Conservation (phyloP, 2,113 vertebrate species). For the Lophura nycthemera region DNA sequence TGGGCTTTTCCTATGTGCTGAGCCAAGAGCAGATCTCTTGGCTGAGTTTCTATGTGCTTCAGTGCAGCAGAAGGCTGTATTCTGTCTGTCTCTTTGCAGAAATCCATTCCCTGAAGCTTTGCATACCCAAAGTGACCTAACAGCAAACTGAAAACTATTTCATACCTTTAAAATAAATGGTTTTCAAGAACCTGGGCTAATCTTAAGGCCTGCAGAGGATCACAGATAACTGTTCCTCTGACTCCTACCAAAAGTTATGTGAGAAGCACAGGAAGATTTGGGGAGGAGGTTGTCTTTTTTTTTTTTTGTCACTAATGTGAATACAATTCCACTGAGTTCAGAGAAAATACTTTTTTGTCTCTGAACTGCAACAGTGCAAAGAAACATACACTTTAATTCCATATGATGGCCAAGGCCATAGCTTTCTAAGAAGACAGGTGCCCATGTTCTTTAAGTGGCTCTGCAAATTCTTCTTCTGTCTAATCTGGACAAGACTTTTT, state of each 20-base stretch:
- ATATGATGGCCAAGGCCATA: not conserved
- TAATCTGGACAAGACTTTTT: not conserved
- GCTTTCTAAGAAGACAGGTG: not conserved
- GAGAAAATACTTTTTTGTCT: not conserved
- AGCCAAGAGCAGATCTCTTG: not conserved
- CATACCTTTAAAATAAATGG: not conserved
- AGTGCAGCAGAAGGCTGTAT: not conserved
- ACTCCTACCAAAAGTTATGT: not conserved
- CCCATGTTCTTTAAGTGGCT: not conserved
- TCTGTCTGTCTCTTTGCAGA: not conserved
- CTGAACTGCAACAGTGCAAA: not conserved
- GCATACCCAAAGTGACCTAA: not conserved
- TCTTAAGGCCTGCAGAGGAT: not conserved
- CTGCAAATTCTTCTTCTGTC: slow-evolving; percentile 1
- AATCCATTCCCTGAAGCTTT: not conserved
- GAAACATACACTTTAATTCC: not conserved
- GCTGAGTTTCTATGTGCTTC: not conserved
- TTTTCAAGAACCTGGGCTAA: not conserved
- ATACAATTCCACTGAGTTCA: not conserved
- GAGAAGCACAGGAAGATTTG: not conserved
- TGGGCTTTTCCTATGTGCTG: not conserved
- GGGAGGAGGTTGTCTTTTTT: not conserved
- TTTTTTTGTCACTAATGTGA: not conserved
- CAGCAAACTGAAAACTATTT: not conserved
- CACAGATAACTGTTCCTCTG: not conserved